Evolutionary conservation across 2,888 invertebrate species (phyloP), one percentile per base, ranked within the genome.

Genomic region (Agriopis leucophaearia): DNA sequence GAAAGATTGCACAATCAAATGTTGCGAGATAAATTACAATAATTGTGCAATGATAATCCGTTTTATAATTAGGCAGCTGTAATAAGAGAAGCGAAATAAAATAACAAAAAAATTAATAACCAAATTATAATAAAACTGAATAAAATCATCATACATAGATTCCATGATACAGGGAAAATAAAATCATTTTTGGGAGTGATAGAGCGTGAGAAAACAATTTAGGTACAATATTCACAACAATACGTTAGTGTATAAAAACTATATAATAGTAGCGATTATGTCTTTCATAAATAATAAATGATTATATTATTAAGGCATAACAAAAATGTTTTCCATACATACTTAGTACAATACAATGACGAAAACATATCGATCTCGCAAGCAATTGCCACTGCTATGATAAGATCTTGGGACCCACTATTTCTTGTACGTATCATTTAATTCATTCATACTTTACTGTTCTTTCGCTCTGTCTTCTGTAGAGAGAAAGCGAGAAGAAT

Each of bases 11-110:
- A 15, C 15, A 15, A 45, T 15, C 0, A 45, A 8, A 15, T n/a
- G 1, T 51, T 86, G 85, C 83, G 83, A 80, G 74, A 66, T 73
- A 77, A 69, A 72, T 71, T 72, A 66, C 76, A 77, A 76, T 72
- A 74, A 79, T 82, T 85, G 85, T 86, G 85, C 84, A 81, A 80
- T 82, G 71, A 81, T 82, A 83, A 74, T 76, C 69, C 72, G 72
- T 79, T 71, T 69, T 65, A 72, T 67, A 57, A 67, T 75, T 77
- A 78, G 73, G 74, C 73, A 77, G 70, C 72, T 74, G 77, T 12
- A 70, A 18, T 18, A 48, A 50, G 63, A 70, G 60, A 78, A 79
- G 74, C 74, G 51, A 79, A 81, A 81, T 78, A 75, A 81, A 83
- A 82, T 77, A 72, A 66, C 68, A 62, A 64, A 61, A 72, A 78